Conservation (phyloP, 2,113 vertebrate genomes). For the Leptosomus discolor region DNA sequence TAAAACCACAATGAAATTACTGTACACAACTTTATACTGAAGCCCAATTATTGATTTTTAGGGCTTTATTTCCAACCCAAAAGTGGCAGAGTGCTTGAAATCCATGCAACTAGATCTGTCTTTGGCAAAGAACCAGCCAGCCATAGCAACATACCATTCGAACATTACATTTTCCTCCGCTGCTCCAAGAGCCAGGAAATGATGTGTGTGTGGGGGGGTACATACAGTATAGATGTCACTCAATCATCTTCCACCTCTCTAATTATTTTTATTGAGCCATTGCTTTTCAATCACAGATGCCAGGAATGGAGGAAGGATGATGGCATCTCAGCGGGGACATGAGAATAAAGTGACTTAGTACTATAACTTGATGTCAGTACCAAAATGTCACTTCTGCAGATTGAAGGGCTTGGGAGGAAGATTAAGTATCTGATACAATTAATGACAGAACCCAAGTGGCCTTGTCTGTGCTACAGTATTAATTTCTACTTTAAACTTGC, state of each 20-base stretch:
- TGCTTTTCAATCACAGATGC: not conserved
- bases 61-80: constrained; percentile 39
- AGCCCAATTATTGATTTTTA: constrained; percentile 61
- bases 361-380: not conserved
- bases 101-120: constrained; percentile 2
- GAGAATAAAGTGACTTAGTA: not conserved
- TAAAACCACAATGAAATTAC: constrained; percentile 69
- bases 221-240: constrained; percentile 35
- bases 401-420: not conserved
- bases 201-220: not conserved
- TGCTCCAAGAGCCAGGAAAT: constrained; percentile 33
- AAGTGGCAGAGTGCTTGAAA: constrained; percentile 43
- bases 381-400: not conserved
- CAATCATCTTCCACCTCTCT: constrained; percentile 50
- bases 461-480: not conserved
- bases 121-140: constrained; percentile 46
- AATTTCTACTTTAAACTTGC: not conserved
- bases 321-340: not conserved
- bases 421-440: not conserved
- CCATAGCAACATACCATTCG: not conserved
- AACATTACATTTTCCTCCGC: constrained; percentile 10
- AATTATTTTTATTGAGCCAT: constrained; percentile 44
- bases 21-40: constrained; percentile 40
- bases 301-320: not conserved
- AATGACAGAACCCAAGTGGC: not conserved